Conservation (phyloP, 2,113 vertebrate species). For the Atrichornis clamosus region DNA sequence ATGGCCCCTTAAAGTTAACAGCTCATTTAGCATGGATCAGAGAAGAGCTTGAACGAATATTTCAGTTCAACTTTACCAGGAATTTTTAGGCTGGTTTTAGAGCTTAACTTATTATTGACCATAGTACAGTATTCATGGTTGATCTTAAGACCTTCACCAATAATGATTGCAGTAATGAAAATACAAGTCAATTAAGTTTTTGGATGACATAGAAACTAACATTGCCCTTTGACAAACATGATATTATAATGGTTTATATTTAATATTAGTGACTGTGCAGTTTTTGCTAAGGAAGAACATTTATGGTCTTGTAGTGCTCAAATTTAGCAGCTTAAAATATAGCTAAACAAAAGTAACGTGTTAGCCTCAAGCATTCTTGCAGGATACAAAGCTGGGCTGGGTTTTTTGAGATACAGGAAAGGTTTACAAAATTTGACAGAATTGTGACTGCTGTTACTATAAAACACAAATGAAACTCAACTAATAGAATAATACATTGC, state of each 20-base stretch:
- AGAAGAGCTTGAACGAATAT: neutral
- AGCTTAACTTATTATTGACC: neutral
- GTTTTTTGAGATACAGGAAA: neutral
- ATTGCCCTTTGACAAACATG: neutral
- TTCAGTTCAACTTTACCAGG: neutral
- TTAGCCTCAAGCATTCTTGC: neutral
- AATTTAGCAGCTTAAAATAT: neutral
- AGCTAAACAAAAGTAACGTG: neutral
- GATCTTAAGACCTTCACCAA: neutral
- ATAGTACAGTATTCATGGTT: neutral
- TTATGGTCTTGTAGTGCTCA: neutral
- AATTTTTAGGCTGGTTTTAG: neutral
- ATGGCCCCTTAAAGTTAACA: neutral
- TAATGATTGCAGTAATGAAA: neutral
- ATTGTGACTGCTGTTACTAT: neutral
- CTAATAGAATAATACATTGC: neutral
- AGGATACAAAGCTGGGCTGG: neutral
- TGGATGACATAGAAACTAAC: neutral
- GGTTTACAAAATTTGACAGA: neutral
- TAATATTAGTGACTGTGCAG: neutral
- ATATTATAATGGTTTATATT: neutral
- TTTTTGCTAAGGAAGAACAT: neutral
- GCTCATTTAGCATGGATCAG: neutral
- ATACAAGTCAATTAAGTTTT: neutral
- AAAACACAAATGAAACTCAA: neutral